These are phyloP conservation scores for rabbit (Oryctolagus cuniculus) DNA, from an alignment of 2,113 vertebrate species.

Conservation along the genomic window DNA sequence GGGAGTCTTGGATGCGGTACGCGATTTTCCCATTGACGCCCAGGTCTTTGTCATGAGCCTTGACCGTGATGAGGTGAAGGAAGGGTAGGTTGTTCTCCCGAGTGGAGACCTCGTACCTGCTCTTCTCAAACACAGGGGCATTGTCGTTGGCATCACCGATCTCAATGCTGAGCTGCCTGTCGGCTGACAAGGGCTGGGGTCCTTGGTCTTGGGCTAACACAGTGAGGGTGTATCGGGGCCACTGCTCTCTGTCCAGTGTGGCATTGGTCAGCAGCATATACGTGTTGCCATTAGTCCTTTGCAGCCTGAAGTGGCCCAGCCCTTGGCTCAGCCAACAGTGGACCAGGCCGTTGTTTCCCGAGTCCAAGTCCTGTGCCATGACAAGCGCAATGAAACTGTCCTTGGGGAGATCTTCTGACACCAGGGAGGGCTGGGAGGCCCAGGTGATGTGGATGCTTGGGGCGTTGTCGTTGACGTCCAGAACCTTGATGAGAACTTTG, in stretches of 20 bases:
- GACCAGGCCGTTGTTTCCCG: constrained; percentile 91
- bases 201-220: constrained; percentile 92
- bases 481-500: constrained; percentile 93
- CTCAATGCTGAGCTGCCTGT: constrained; percentile 90
- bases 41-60: constrained; percentile 91
- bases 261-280: constrained; percentile 93
- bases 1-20: constrained; percentile 89
- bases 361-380: constrained; percentile 93
- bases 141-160: constrained; percentile 96
- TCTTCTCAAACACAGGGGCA: constrained; percentile 90
- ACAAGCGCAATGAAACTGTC: constrained; percentile 95
- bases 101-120: constrained; percentile 87
- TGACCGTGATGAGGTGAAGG: constrained; percentile 88
- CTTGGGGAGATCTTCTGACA: constrained; percentile 90
- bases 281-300: constrained; percentile 90
- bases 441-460: constrained; percentile 93
- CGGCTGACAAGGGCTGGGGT: constrained; percentile 86
- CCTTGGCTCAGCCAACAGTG: constrained; percentile 89
- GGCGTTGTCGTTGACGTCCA: constrained; percentile 94
- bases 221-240: constrained; percentile 91
- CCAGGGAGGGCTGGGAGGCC: constrained; percentile 87
- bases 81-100: constrained; percentile 90
- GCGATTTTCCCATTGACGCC: constrained; percentile 92
- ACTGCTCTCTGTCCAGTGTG: constrained; percentile 92
- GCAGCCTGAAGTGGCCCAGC: constrained; percentile 91